Conservation (phyloP, 2,797 vertebrate genomes). For the Arremon brunneinucha region DNA sequence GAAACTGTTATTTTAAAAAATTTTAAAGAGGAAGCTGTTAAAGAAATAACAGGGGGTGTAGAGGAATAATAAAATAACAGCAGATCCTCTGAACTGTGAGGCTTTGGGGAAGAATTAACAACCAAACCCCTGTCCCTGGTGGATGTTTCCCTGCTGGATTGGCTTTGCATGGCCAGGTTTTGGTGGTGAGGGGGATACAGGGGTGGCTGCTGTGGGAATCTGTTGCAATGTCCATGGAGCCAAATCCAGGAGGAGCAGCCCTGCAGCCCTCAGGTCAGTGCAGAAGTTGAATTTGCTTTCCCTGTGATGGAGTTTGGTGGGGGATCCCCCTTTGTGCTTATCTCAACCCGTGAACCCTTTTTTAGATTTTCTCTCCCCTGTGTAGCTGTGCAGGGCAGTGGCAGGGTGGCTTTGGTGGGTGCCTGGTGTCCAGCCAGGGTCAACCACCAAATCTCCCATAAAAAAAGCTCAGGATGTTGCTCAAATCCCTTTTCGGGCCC, state of each 20-base stretch:
- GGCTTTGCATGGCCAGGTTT: not conserved
- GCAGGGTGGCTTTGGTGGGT: not conserved
- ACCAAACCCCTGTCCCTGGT: not conserved
- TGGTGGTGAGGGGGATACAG: not conserved
- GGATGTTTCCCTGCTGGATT: not conserved
- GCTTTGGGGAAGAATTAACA: not conserved
- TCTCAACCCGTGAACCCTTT: rapidly evolving
- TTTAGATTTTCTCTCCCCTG: not conserved
- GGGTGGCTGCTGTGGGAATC: not conserved
- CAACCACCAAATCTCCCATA: not conserved
- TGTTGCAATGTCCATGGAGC: not conserved
- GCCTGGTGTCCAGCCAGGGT: not conserved
- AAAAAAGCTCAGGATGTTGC: not conserved
- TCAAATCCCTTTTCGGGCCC: not conserved
- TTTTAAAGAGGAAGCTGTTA: not conserved
- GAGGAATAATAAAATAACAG: not conserved
- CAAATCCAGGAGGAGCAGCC: not conserved
- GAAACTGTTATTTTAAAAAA: not conserved
- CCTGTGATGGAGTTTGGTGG: rapidly evolving
- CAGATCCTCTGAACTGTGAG: not conserved
- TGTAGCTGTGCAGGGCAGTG: not conserved
- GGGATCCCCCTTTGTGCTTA: not conserved
- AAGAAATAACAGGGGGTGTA: not conserved
- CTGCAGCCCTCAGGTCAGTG: not conserved
- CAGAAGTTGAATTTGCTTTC: not conserved